These are phyloP conservation scores for Cyanistes caeruleus DNA, from an alignment of 2,113 vertebrate genomes.

Conservation along the genomic window DNA sequence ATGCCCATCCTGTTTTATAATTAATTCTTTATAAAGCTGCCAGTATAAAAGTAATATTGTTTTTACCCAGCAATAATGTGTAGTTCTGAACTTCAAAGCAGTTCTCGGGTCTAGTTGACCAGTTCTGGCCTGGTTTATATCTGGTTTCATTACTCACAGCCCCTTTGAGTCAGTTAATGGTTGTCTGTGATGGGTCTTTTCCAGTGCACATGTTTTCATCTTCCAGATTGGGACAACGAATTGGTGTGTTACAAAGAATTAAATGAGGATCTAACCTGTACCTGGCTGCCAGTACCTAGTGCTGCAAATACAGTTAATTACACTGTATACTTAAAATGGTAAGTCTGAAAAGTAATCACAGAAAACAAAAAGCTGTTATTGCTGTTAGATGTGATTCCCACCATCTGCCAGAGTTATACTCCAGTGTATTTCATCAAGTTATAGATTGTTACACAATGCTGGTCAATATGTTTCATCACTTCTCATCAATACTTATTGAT, in stretches of 20 bases:
- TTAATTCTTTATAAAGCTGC: not conserved
- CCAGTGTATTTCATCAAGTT: not conserved
- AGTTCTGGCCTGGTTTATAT: not conserved
- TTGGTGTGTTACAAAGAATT: conserved; percentile 48
- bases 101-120: not conserved
- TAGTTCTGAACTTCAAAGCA: not conserved
- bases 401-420: not conserved
- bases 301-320: not conserved
- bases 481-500: not conserved
- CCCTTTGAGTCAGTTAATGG: not conserved
- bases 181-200: not conserved
- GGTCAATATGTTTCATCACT: not conserved
- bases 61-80: not conserved
- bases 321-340: conserved; percentile 56
- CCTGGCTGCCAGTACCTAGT: conserved; percentile 27
- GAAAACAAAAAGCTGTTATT: not conserved
- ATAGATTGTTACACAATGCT: not conserved
- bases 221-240: conserved; percentile 61
- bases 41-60: not conserved
- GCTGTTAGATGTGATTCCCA: not conserved
- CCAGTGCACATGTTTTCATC: not conserved
- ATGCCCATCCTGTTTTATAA: not conserved
- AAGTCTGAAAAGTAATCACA: conserved; percentile 12
- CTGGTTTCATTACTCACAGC: not conserved
- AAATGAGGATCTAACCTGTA: conserved; percentile 30